Evolutionary conservation across 2,113 vertebrate genomes (phyloP).

Genomic region (Melanerpes formicivorus): DNA sequence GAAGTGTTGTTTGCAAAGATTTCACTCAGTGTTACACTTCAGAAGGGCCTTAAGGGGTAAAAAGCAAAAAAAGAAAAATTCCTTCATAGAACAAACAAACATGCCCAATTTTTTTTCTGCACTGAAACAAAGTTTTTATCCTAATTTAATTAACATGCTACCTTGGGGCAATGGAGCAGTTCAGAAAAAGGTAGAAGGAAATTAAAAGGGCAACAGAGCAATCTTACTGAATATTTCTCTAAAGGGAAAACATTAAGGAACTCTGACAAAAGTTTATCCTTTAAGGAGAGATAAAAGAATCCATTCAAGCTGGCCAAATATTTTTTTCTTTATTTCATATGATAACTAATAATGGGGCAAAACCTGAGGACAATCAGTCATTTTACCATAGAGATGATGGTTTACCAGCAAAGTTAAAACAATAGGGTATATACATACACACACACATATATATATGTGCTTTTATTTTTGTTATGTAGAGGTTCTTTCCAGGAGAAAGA

Average conservation of each 20-base stretch:
- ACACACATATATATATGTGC: background rate
- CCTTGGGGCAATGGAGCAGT: slow-evolving; percentile 55
- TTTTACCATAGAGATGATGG: background rate
- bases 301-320: slow-evolving; percentile 55
- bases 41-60: background rate
- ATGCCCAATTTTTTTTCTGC: slow-evolving; percentile 27
- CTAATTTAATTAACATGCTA: slow-evolving; percentile 67
- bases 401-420: background rate
- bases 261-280: slow-evolving; percentile 34
- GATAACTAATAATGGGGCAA: background rate
- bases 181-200: slow-evolving; percentile 69
- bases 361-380: background rate
- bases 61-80: slow-evolving; percentile 17
- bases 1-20: background rate
- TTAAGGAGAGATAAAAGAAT: slow-evolving; percentile 53
- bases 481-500: background rate
- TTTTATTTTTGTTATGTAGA: background rate
- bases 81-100: slow-evolving; percentile 52
- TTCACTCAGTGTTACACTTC: background rate
- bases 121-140: slow-evolving; percentile 52
- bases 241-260: slow-evolving; percentile 38
- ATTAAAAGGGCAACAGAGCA: slow-evolving; percentile 73
- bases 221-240: slow-evolving; percentile 19
- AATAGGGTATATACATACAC: no score
- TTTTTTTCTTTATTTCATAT: background rate